Conservation (phyloP, 2,797 vertebrate species). For the Furcifer pardalis region DNA sequence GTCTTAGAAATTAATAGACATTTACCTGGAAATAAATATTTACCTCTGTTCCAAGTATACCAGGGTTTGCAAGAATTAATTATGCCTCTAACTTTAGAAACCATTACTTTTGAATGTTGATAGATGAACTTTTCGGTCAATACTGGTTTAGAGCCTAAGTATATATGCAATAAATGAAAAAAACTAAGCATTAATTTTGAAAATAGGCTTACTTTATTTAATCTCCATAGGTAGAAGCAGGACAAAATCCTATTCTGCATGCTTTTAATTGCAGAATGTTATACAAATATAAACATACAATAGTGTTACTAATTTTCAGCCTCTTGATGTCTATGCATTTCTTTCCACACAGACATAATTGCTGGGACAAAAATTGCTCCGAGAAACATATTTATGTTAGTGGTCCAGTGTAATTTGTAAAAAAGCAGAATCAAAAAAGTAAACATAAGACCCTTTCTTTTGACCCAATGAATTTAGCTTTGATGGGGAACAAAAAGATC, state of each 20-base stretch:
- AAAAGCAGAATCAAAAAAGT: no score
- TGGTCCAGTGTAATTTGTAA: no score
- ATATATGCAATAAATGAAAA: conserved; percentile 3
- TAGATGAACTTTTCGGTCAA: background rate
- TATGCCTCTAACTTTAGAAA: background rate
- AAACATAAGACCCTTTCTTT: no score
- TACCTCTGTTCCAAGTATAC: background rate
- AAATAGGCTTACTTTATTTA: background rate
- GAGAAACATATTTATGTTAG: no score
- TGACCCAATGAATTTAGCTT: no score
- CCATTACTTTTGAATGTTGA: background rate
- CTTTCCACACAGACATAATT: background rate
- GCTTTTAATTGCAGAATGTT: background rate
- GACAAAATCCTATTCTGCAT: background rate
- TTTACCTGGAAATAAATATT: background rate
- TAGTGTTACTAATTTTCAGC: background rate
- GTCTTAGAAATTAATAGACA: background rate
- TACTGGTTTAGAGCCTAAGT: conserved; percentile 3
- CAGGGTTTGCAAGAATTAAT: background rate
- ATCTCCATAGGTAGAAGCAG: no score
- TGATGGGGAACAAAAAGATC: no score
- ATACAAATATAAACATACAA: background rate
- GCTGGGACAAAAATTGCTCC: background rate
- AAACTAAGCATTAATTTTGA: conserved; percentile 4
- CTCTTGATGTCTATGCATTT: background rate